phyloP scores from a whole-genome alignment of 2,797 vertebrate species.

The Galaxias olidus region DNA sequence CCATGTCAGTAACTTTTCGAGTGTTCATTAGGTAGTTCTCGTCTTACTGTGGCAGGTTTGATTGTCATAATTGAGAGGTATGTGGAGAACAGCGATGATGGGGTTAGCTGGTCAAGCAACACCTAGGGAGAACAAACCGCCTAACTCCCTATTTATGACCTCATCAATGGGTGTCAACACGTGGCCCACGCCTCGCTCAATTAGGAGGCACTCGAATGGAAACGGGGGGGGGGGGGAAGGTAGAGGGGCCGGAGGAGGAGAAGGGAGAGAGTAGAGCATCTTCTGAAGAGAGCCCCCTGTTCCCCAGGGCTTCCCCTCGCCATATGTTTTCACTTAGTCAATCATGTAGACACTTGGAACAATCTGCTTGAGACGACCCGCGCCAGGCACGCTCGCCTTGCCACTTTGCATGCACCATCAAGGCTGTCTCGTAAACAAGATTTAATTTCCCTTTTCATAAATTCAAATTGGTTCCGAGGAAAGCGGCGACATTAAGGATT shows the following conservation, averaged over 20 bases:
- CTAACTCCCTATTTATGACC: conserved; percentile 47
- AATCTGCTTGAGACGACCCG: conserved; percentile 55
- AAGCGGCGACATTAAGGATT: conserved; percentile 16
- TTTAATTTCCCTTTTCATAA: conserved; percentile 53
- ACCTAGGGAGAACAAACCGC: not conserved
- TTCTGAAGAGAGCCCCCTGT: conserved; percentile 35
- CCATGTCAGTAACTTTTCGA: conserved; percentile 24
- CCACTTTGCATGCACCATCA: conserved; percentile 45
- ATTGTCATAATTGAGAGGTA: conserved; percentile 40
- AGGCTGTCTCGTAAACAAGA: conserved; percentile 53
- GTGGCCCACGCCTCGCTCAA: conserved; percentile 55
- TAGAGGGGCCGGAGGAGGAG: not conserved
- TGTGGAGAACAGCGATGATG: conserved; percentile 14
- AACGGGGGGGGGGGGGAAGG: conserved; percentile 36
- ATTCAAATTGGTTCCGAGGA: conserved; percentile 31
- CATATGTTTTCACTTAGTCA: conserved; percentile 75
- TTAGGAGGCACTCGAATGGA: conserved; percentile 64
- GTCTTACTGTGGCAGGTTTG: conserved; percentile 25
- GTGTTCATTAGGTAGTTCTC: conserved; percentile 28
- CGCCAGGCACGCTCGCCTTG: conserved; percentile 30
- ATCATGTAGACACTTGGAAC: conserved; percentile 66
- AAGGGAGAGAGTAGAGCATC: conserved; percentile 21
- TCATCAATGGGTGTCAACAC: conserved; percentile 38
- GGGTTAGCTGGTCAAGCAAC: conserved; percentile 1
- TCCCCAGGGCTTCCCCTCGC: conserved; percentile 47